Conservation (phyloP, 1,140 invertebrate species). For the Drosophila pseudoobscura region DNA sequence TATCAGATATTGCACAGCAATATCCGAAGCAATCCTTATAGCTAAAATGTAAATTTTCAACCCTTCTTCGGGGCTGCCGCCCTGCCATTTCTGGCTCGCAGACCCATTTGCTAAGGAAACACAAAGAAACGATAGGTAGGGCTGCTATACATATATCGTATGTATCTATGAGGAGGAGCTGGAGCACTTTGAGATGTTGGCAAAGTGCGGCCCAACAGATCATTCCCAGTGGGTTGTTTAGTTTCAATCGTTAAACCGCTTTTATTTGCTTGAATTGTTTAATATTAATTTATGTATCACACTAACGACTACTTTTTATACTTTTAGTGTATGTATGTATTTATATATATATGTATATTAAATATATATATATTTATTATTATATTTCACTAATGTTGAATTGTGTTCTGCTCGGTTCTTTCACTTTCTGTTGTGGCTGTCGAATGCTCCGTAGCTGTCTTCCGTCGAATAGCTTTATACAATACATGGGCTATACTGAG, state of each 20-base stretch:
- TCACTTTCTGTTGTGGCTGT: constrained; percentile 39
- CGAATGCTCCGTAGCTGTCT: constrained; percentile 37
- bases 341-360: constrained; percentile 40
- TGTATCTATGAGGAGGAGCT: constrained; percentile 9
- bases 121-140: constrained; percentile 23
- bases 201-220: constrained; percentile 25
- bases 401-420: constrained; percentile 16
- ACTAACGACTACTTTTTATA: constrained; percentile 71
- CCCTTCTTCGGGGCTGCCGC: constrained; percentile 13
- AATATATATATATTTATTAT: constrained; percentile 60
- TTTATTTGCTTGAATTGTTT: constrained; percentile 72
- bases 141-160: constrained; percentile 28
- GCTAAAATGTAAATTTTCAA: constrained; percentile 22
- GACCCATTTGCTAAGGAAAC: constrained; percentile 39
- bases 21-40: background rate
- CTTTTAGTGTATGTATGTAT: constrained; percentile 52
- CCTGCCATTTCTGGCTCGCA: constrained; percentile 10
- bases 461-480: constrained; percentile 52
- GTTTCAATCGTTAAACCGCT: constrained; percentile 65
- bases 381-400: constrained; percentile 63
- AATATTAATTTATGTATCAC: constrained; percentile 75
- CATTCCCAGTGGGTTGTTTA: constrained; percentile 32
- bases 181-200: constrained; percentile 3
- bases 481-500: constrained; percentile 49
- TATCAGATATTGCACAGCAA: constrained; percentile 11